phyloP scores from a whole-genome alignment of 2,888 invertebrate genomes.

The Eilema griseolum region DNA sequence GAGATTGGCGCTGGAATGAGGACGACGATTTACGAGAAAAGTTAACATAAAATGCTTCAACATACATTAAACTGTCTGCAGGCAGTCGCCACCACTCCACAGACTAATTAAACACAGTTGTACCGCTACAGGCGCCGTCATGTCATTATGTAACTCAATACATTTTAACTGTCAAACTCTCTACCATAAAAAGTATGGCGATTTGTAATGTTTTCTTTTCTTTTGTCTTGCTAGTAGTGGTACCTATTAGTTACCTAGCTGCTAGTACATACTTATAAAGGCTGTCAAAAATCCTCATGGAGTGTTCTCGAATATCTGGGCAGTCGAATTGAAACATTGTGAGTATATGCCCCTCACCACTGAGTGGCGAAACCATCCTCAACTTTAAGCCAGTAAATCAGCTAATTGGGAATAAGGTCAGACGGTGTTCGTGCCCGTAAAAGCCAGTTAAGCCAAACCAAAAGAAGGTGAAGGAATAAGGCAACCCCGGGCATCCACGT shows the following conservation, averaged over 20 bases:
- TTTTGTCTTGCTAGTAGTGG: background rate
- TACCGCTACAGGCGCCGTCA: slow-evolving; percentile 15
- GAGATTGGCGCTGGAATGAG: background rate
- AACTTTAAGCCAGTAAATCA: too few species aligned
- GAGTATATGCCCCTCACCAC: background rate
- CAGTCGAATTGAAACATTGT: background rate
- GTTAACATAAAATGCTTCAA: background rate
- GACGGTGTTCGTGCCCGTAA: too few species aligned
- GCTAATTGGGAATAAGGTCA: too few species aligned
- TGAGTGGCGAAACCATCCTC: too few species aligned
- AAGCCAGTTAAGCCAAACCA: too few species aligned
- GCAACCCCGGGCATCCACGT: too few species aligned
- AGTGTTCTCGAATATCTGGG: background rate
- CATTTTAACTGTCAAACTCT: slow-evolving; percentile 12
- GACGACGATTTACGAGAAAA: background rate
- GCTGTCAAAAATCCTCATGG: background rate
- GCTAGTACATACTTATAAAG: background rate
- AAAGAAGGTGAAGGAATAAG: too few species aligned
- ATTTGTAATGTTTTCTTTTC: background rate
- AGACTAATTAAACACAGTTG: background rate
- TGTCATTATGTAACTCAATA: background rate
- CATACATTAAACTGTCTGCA: background rate
- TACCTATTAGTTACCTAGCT: background rate
- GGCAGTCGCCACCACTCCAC: slow-evolving; percentile 5
- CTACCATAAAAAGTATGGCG: background rate